phyloP scores from a whole-genome alignment of 2,113 vertebrate genomes.

The Dromaius novaehollandiae region DNA sequence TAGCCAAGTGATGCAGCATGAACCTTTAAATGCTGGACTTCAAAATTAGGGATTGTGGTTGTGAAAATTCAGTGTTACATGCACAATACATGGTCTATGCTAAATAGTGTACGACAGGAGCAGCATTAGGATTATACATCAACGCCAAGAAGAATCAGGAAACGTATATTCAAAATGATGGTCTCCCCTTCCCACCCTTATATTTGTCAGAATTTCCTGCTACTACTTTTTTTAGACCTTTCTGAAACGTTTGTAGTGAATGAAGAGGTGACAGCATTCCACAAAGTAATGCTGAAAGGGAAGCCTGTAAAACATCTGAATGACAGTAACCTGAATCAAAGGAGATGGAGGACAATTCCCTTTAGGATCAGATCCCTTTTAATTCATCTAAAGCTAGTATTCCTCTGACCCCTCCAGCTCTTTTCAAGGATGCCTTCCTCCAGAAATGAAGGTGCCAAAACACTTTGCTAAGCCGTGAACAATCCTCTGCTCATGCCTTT shows the following conservation, averaged over 20 bases:
- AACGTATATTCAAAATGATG: not conserved
- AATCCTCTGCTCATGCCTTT: not conserved
- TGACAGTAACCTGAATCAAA: conserved; percentile 36
- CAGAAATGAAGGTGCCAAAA: not conserved
- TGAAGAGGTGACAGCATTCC: conserved; percentile 30
- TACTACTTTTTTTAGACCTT: not conserved
- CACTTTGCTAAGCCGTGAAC: not conserved
- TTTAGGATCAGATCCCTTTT: conserved; percentile 18
- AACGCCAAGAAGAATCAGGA: conserved; percentile 49
- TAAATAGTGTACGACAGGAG: not conserved
- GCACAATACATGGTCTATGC: not conserved
- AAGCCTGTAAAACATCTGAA: conserved; percentile 15
- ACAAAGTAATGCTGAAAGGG: conserved; percentile 17
- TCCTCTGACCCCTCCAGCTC: not conserved
- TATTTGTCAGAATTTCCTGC: conserved; percentile 13
- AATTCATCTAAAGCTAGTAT: conserved; percentile 18
- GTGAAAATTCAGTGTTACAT: not conserved
- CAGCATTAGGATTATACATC: conserved; percentile 4
- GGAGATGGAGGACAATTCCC: not conserved
- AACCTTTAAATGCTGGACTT: not conserved
- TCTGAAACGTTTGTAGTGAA: conserved; percentile 14
- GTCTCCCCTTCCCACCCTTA: not conserved
- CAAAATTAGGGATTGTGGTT: not conserved
- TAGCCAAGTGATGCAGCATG: not conserved
- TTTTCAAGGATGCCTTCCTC: conserved; percentile 4